Conservation (phyloP, 2,888 invertebrate species). For the Lasioglossum lativentre region DNA sequence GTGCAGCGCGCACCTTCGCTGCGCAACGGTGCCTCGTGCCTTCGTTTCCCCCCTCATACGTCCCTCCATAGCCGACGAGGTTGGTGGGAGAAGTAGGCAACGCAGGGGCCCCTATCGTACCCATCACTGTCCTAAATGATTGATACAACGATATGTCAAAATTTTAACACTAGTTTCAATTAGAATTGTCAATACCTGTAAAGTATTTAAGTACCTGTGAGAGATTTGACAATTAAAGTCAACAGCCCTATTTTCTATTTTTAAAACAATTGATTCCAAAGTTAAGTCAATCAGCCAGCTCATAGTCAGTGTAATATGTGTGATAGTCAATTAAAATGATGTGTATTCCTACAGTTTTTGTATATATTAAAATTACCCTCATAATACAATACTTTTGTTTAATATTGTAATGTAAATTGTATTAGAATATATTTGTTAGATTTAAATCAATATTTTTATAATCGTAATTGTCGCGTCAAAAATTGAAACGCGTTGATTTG, state of each 20-base stretch:
- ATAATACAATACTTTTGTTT: neutral
- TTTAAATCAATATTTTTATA: neutral
- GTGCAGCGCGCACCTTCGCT: no score
- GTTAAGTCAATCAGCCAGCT: neutral
- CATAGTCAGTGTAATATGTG: neutral
- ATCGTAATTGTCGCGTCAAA: neutral
- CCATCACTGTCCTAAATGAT: neutral
- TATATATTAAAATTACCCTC: neutral
- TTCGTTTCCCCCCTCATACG: no score
- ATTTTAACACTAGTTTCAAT: neutral
- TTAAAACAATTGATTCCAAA: neutral
- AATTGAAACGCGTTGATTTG: neutral
- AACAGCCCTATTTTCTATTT: neutral
- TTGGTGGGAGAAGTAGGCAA: no score
- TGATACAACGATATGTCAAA: neutral
- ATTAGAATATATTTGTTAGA: constrained; percentile 1
- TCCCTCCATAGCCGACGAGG: no score
- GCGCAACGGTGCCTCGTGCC: no score
- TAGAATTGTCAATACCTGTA: neutral
- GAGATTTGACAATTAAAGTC: neutral
- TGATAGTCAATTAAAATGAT: neutral
- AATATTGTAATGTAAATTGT: neutral
- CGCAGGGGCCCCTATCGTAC: no score
- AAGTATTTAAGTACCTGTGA: neutral
- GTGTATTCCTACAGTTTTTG: neutral